Evolutionary conservation across 2,888 invertebrate genomes (phyloP).

Genomic region (Rotaria macrura): DNA sequence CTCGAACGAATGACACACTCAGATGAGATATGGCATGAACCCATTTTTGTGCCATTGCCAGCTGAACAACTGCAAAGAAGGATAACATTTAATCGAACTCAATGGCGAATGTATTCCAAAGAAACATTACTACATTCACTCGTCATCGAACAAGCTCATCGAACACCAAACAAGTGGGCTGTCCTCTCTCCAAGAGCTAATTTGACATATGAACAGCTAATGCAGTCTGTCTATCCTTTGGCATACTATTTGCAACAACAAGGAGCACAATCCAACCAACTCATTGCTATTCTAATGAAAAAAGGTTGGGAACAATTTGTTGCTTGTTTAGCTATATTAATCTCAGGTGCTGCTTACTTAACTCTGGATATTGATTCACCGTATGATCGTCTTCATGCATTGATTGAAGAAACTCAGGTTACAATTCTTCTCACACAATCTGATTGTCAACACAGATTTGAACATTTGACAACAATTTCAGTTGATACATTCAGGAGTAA

Average conservation of each 20-base stretch:
- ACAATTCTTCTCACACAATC: background rate
- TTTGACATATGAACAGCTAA: background rate
- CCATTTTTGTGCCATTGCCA: background rate
- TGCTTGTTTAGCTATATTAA: background rate
- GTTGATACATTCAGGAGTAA: background rate
- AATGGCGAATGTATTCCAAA: rapidly evolving
- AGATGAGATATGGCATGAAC: background rate
- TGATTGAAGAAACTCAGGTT: background rate
- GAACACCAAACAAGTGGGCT: background rate
- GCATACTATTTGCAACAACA: background rate
- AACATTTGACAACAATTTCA: background rate
- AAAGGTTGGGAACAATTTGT: background rate
- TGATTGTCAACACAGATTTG: background rate
- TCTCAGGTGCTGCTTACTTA: background rate
- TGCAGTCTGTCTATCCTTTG: background rate
- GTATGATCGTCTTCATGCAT: background rate
- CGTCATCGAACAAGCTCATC: background rate
- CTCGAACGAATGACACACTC: rapidly evolving
- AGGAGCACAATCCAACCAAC: background rate
- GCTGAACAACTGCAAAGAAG: background rate
- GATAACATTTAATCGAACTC: background rate
- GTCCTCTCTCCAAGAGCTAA: background rate
- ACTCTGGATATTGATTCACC: background rate
- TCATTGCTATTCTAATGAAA: background rate
- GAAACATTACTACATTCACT: background rate